A percentile compares a stretch with the other conserved stretches of the same genome.
These are phyloP conservation scores for Hipposideros armiger DNA, from an alignment of 2,113 vertebrate genomes.

Conservation along the genomic window DNA sequence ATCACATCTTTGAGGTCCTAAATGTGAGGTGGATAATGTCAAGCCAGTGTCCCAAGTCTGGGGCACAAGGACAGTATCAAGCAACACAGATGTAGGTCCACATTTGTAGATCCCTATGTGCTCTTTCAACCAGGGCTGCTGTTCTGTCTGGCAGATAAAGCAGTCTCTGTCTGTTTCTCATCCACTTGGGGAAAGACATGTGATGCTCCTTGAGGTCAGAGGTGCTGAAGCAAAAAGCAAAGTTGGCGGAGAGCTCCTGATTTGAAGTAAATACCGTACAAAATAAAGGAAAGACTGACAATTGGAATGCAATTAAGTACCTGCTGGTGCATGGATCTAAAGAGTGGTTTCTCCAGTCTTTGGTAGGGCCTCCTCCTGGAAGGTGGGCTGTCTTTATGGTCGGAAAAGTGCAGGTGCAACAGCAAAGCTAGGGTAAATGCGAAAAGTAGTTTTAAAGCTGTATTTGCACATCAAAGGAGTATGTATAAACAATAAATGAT, in stretches of 20 bases:
- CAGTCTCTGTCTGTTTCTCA: background rate
- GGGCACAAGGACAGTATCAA: rapidly evolving
- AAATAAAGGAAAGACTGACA: constrained; percentile 78
- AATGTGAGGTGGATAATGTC: background rate
- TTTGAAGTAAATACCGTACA: constrained; percentile 75
- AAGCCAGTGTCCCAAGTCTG: rapidly evolving
- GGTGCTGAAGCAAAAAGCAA: constrained; percentile 69
- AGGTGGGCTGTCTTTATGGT: background rate
- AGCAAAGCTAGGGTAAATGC: too few relatives aligned
- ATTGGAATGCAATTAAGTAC: constrained; percentile 60
- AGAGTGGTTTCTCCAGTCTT: background rate
- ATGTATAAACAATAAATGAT: constrained; percentile 40
- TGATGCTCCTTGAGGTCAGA: background rate
- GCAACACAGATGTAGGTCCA: rapidly evolving
- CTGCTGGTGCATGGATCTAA: background rate
- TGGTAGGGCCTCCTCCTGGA: background rate
- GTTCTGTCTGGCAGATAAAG: background rate
- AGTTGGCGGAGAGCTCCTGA: constrained; percentile 46
- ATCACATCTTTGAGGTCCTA: background rate
- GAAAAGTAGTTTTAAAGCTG: background rate
- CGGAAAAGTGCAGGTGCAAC: background rate
- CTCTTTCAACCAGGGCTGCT: background rate
- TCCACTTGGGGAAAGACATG: background rate
- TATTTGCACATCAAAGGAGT: background rate
- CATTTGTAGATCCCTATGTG: background rate